Percentiles rank a stretch among this genome's conserved stretches.
Evolutionary conservation across 2,797 vertebrate species (phyloP).

Genomic region (Leucoraja ocellata): DNA sequence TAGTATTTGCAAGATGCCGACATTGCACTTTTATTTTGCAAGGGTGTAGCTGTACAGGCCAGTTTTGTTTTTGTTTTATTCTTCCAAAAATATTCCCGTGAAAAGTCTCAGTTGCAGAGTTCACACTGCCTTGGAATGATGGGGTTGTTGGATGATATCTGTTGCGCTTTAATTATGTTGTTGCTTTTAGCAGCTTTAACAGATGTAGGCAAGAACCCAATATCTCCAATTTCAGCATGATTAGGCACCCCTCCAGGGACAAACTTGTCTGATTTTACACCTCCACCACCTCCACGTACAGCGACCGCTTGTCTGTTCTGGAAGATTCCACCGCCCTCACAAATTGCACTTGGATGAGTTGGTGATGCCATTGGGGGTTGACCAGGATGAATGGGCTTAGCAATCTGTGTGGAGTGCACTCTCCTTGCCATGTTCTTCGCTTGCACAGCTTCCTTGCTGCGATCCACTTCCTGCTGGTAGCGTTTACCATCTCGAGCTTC

Average conservation of each 20-base stretch:
- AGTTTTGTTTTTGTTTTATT: constrained; percentile 64
- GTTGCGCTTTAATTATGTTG: too few relatives aligned
- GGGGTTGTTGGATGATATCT: too few relatives aligned
- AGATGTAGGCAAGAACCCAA: too few relatives aligned
- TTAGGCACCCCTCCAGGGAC: too few relatives aligned
- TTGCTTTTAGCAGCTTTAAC: too few relatives aligned
- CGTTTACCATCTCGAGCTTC: constrained; percentile 89
- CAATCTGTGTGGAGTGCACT: constrained; percentile 89
- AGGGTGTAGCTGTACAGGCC: constrained; percentile 79
- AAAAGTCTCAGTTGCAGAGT: constrained; percentile 56
- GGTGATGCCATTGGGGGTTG: constrained; percentile 64
- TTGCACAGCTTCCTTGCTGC: constrained; percentile 93
- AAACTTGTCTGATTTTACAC: constrained; percentile 60
- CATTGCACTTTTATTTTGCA: constrained; percentile 58
- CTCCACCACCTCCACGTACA: constrained; percentile 73
- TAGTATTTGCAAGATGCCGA: constrained; percentile 56
- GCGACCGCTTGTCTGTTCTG: constrained; percentile 83
- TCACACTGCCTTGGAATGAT: too few relatives aligned
- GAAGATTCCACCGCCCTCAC: constrained; percentile 68
- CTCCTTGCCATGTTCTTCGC: constrained; percentile 96
- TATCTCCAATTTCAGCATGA: too few relatives aligned
- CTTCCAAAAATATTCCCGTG: constrained; percentile 68
- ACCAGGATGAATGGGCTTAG: constrained; percentile 90
- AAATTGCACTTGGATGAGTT: constrained; percentile 64
- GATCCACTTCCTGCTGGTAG: constrained; percentile 94